These are phyloP conservation scores for Grus americana DNA, from an alignment of 2,113 vertebrate species.

Conservation along the genomic window DNA sequence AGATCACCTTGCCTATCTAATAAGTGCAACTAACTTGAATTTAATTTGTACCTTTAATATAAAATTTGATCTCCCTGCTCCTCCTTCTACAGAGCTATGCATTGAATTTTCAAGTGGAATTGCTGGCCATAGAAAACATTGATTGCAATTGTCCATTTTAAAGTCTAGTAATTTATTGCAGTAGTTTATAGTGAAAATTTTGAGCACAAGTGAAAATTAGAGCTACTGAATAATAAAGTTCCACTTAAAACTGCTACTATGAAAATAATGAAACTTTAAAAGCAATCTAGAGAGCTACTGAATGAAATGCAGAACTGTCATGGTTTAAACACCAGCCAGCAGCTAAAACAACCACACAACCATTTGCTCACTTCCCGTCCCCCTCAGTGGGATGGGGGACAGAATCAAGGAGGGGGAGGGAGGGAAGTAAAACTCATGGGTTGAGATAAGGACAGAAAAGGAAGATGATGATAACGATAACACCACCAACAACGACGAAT, in stretches of 20 bases:
- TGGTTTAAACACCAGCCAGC: too few species aligned
- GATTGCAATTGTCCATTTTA: neutral
- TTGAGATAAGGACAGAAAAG: too few species aligned
- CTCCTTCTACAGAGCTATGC: neutral
- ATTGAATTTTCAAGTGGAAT: neutral
- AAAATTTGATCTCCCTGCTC: neutral
- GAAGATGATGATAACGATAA: too few species aligned
- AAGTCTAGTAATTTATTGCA: neutral
- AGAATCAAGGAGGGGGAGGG: too few species aligned
- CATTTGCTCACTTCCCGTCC: too few species aligned
- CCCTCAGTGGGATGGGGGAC: too few species aligned
- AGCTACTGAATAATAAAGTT: neutral
- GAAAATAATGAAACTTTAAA: neutral
- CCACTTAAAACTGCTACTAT: neutral
- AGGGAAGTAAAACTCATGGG: too few species aligned
- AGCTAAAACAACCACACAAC: too few species aligned
- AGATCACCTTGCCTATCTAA: neutral
- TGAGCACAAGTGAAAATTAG: neutral
- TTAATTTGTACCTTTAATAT: neutral
- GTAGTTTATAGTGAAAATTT: neutral
- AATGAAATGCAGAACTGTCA: neutral
- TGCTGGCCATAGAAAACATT: neutral
- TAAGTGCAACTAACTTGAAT: neutral
- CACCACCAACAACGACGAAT: too few species aligned
- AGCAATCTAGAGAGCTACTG: neutral